Evolutionary conservation across 37 sponge, comb jelly and placozoan species (phyloP), one percentile per base, ranked within the genome.

Genomic region (Theonella swinhoei): DNA sequence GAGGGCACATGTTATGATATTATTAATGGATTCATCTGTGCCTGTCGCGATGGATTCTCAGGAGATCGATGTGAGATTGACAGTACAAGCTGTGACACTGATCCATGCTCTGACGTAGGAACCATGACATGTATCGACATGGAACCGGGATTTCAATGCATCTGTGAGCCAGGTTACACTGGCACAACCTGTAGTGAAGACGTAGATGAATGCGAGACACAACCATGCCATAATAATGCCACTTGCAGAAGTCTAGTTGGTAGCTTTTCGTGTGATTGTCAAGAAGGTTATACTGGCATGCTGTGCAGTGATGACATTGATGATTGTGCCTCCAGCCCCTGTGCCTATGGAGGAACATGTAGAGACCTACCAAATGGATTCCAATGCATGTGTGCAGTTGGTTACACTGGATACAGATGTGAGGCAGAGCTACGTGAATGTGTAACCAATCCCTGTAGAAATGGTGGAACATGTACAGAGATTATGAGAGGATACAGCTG

Each of bases 1-100:
- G 79, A 72, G 0, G 95, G 82, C 1, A 79, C 78, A 2, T 95
- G 95, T 47, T 32, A 68, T 9, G 87, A 89, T 70, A 60, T 90
- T 39, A 37, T 86, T 7, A 69, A 62, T 70, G 89, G 69, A 14
- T 93, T 72, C 65, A 65, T 42, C 54, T 93, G 94, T 64, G 38
- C 32, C 39, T 93, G 94, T 74, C 79, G 76, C 2, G 40, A 30
- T 24, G 72, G 79, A 22, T 87, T 41, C 37, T 78, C 42, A 7
- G 87, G 87, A n/a, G 25, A 39, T 0, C 62, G 31, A 24, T 79
- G 86, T 77, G 87, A 91, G 20, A 29, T 34, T 24, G 23, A 24
- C n/a, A 17, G 39, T 11, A 41, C 34, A 29, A 68, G 24, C 4
- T 89, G 89, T 38, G n/a, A 37, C 8, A 37, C 54, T n/a, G 22